Evolutionary conservation across 2,888 invertebrate genomes (phyloP).

Genomic region (Synanthedon tipuliformis): DNA sequence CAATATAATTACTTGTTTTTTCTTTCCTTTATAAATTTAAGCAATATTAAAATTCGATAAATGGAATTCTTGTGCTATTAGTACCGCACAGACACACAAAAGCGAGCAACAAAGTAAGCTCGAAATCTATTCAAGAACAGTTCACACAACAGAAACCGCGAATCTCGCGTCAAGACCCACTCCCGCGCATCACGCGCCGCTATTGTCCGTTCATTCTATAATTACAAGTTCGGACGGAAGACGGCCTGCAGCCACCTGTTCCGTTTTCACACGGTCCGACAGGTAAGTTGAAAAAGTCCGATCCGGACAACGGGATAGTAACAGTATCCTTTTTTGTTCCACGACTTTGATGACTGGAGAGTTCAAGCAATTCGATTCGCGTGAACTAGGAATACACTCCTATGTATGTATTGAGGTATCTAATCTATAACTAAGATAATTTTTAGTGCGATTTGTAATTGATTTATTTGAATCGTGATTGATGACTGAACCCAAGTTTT

Average conservation of each 20-base stretch:
- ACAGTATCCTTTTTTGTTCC: slow-evolving; percentile 54
- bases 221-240: slow-evolving; percentile 50
- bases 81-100: neutral
- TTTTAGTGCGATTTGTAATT: neutral
- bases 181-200: slow-evolving; percentile 48
- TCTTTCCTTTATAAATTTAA: too few species aligned
- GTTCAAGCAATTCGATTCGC: neutral
- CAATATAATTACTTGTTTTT: too few species aligned
- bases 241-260: slow-evolving; percentile 56
- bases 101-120: neutral
- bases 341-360: slow-evolving; percentile 11
- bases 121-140: neutral
- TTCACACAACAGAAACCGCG: slow-evolving; percentile 17
- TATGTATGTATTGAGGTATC: too few species aligned
- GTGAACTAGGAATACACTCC: neutral
- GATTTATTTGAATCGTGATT: neutral
- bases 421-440: too few species aligned
- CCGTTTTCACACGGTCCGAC: slow-evolving; percentile 62
- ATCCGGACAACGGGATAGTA: slow-evolving; percentile 37
- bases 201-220: slow-evolving; percentile 47
- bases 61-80: too few species aligned
- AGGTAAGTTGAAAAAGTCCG: slow-evolving; percentile 42
- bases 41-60: too few species aligned
- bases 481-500: too few species aligned
- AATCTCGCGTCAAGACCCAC: slow-evolving; percentile 20